Evolutionary conservation across 1,140 invertebrate genomes (phyloP), one percentile per base, ranked within the genome.

Genomic region (Agraylea sexmaculata): DNA sequence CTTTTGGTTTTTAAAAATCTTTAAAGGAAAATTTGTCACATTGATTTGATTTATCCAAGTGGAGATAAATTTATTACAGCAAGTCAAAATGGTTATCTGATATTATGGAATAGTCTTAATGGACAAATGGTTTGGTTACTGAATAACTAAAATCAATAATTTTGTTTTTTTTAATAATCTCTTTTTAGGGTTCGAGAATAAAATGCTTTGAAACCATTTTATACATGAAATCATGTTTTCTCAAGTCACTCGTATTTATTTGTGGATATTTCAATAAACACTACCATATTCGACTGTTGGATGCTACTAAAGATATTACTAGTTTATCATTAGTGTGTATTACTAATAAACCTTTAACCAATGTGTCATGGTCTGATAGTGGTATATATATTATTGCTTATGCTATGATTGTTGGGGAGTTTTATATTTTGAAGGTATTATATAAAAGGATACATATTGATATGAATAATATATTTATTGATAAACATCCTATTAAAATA

Each of bases 381-480:
- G 63, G 62, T 4, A 53, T 55, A 17, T 47, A 59, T 3, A 15
- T 68, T 18, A 52, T 59, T 3, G 60, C 57, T 2, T 60, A 54
- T 0, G 60, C 62, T 11, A 58, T 60, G 56, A 57, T 55, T 2
- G 57, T 58, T 13, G 64, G 64, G 19, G 60, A 66, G 45, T 55
- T 67, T 13, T 66, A 66, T 47, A 58, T 65, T 38, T 53, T 59
- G 15, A 53, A 60, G 51, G 64, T 65, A 40, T 31, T 34, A 5
- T 28, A 25, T 31, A 3, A 39, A 22, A 12, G 31, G 43, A 22
- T 35, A 28, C n/a, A n/a, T n/a, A n/a, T n/a, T n/a, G n/a, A n/a
- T n/a, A n/a, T n/a, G n/a, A n/a, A n/a, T n/a, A n/a, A n/a, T n/a
- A n/a, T n/a, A n/a, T n/a, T n/a, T n/a, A n/a, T n/a, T n/a, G n/a